Evolutionary conservation across 2,113 vertebrate genomes (phyloP).

Genomic region (Chaenogobius annularis): DNA sequence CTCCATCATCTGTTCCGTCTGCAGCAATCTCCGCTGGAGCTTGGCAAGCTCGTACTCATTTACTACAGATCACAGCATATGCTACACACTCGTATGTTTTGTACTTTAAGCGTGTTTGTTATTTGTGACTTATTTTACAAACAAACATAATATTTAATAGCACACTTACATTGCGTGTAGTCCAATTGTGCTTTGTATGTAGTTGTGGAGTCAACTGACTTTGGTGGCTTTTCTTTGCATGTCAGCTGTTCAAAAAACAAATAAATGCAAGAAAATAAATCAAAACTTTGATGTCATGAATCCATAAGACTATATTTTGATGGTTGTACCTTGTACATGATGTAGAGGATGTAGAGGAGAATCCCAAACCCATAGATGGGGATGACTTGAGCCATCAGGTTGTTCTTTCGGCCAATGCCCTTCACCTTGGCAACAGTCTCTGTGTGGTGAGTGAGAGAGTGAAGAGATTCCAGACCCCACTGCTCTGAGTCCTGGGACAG

Average conservation of each 20-base stretch:
- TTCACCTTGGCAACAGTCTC: slow-evolving; percentile 83
- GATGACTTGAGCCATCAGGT: slow-evolving; percentile 89
- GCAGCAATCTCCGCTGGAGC: slow-evolving; percentile 86
- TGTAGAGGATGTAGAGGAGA: slow-evolving; percentile 92
- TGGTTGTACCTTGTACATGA: slow-evolving; percentile 88
- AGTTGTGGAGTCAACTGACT: slow-evolving; percentile 24
- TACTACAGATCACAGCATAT: slow-evolving; percentile 58
- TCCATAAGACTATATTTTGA: background rate
- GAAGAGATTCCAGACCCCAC: slow-evolving; percentile 64
- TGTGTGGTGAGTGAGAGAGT: slow-evolving; percentile 78
- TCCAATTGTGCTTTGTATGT: background rate
- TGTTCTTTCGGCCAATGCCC: slow-evolving; percentile 70
- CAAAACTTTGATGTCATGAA: background rate
- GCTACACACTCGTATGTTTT: slow-evolving; percentile 2
- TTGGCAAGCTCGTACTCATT: slow-evolving; percentile 83
- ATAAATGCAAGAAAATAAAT: background rate
- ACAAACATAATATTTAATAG: background rate
- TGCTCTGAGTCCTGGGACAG: slow-evolving; percentile 61
- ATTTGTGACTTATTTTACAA: background rate
- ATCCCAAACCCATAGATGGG: slow-evolving; percentile 96
- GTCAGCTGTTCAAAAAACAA: slow-evolving; percentile 76
- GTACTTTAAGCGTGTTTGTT: background rate
- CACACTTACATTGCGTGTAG: slow-evolving; percentile 44
- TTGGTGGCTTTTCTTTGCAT: slow-evolving; percentile 75
- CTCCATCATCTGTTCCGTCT: slow-evolving; percentile 87